Base-by-base conservation (phyloP, 2,888 invertebrate species). In the Scaptomyza polygonia region DNA sequence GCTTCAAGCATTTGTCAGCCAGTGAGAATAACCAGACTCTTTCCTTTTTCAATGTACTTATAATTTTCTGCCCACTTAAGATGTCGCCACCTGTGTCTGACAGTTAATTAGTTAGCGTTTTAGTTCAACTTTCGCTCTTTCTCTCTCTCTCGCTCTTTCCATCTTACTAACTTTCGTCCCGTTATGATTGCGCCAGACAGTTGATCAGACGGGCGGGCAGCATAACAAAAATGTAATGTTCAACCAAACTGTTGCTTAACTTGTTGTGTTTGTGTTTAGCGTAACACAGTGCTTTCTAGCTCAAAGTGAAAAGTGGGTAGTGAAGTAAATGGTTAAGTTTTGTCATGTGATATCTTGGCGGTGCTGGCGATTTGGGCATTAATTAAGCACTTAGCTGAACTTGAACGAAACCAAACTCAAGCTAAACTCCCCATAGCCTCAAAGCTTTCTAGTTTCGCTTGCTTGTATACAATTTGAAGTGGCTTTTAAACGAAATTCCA, bases 61-160 rank as follows among this genome's bases (percentile, higher is more conserved):
- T 4, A 29, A 8, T 9, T 29, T 29, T 29, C 3, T 9, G 12
- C 11, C 5, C 40, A 14, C 25, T 36, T 34, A 11, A 43, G 25
- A n/a, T 27, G 25, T 40, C 12, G 51, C 16, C 51, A 51, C 39
- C 44, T 69, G 58, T 59, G 69, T 59, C 65, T 72, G 69, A 44
- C 77, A 72, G 56, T 69, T 70, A 76, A 77, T 79, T 73, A 76
- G 62, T 70, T 69, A 66, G 64, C 11, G 57, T 49, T 59, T 52
- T 18, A 40, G 54, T 40, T 32, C 36, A 25, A 29, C 62, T 48
- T 16, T 9, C 7, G 29, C 29, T 16, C 16, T 16, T 25, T 16
- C 16, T 16, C 11, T 3, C 30, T 18, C 18, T n/a, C 14, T 49
- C 32, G 34, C 25, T 4, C 30, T 30, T 11, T 9, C 9, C 16